Evolutionary conservation across 2,888 invertebrate genomes (phyloP), one percentile per base, ranked within the genome.

Genomic region (Phalera bucephala): DNA sequence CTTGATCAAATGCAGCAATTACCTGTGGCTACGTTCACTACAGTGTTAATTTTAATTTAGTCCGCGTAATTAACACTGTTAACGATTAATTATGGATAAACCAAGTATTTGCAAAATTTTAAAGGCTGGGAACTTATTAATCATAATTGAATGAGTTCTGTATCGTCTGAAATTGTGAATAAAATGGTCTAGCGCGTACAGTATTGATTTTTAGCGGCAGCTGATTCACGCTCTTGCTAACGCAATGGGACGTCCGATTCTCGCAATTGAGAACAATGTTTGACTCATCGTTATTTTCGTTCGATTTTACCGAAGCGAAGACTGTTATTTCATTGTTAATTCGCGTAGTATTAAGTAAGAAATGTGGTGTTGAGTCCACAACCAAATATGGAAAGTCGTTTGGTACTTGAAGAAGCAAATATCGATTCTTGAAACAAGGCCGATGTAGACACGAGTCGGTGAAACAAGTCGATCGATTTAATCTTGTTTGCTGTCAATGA

Each of bases 131-230:
- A 43, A 33, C 39, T 44, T 33, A 22, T 32, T 27, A 31, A 7
- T 41, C 6, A 31, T 27, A 17, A 7, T 13, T 26, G 26, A 36
- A 21, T 42, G 12, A 45, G 32, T 44, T 37, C 28, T 15, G 25
- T 36, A 27, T 26, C 25, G 27, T 38, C 33, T 37, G 15, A 30
- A 40, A 50, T 42, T 37, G 9, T 31, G 28, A 45, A 35, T 52
- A 38, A 49, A 13, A 52, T 57, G 49, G 50, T 51, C 48, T 50
- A 52, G 54, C 51, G 52, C 53, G 60, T 45, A 42, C 45, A 52
- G 76, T 86, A 87, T 87, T 86, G 86, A 87, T 87, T 87, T 84
- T 83, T 77, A 48, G 40, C 34, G 54, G 74, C 83, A 84, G 82
- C 82, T 87, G 86, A 86, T 80, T 85, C 84, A 80, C 65, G 45